These are phyloP conservation scores for Plutella xylostella DNA, from an alignment of 2,888 invertebrate species.

Conservation along the genomic window DNA sequence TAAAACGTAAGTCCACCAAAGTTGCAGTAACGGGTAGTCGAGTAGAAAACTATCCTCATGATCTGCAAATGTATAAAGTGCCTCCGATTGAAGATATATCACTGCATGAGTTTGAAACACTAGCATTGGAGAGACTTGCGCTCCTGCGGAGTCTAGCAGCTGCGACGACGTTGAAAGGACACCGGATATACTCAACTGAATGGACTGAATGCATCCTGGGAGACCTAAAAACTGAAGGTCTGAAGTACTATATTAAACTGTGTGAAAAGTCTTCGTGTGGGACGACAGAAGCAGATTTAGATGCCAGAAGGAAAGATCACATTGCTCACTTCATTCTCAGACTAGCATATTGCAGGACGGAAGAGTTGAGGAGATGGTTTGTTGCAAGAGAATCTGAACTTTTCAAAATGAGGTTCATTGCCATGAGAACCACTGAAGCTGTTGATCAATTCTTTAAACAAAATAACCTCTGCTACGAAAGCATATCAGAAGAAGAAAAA, in stretches of 20 bases:
- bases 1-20: conserved; percentile 51
- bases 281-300: conserved; percentile 71
- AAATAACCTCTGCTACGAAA: conserved; percentile 75
- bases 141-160: conserved; percentile 83
- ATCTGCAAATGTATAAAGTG: conserved; percentile 81
- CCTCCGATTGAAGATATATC: conserved; percentile 81
- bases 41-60: conserved; percentile 75
- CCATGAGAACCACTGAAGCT: conserved; percentile 68
- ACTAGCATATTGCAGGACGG: conserved; percentile 89
- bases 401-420: conserved; percentile 83
- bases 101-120: conserved; percentile 87
- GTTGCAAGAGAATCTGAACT: conserved; percentile 89
- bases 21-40: conserved; percentile 45
- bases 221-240: conserved; percentile 75
- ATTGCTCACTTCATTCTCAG: conserved; percentile 94
- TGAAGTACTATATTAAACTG: conserved; percentile 74
- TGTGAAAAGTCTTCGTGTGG: conserved; percentile 67
- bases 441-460: conserved; percentile 75
- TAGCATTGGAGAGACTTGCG: conserved; percentile 86
- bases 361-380: conserved; percentile 91
- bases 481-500: conserved; percentile 77
- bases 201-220: conserved; percentile 74
- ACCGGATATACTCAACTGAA: conserved; percentile 74
- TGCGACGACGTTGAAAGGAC: conserved; percentile 72
- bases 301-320: conserved; percentile 82